phyloP scores from a whole-genome alignment of 2,113 vertebrate genomes.

The Ailurus styani region DNA sequence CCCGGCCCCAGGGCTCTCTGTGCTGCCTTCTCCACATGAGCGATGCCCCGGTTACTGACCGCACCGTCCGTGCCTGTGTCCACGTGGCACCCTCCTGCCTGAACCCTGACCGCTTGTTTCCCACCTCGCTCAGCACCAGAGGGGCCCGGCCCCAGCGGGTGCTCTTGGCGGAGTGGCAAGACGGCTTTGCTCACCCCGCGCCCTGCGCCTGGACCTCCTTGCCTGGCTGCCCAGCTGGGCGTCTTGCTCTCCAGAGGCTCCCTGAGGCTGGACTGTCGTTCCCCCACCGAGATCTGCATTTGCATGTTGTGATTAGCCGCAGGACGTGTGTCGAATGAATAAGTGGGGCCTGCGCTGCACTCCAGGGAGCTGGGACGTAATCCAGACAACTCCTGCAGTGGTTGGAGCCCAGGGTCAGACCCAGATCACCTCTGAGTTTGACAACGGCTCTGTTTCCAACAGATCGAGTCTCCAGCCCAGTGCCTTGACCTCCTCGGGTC shows the following conservation, averaged over 20 bases:
- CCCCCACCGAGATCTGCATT: neutral
- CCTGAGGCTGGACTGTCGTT: fast-evolving
- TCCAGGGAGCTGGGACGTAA: neutral
- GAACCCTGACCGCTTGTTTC: fast-evolving
- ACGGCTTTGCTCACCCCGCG: neutral
- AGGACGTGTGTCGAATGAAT: no score
- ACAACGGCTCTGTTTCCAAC: neutral
- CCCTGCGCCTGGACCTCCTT: neutral
- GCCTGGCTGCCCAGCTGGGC: neutral
- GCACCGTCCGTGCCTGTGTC: neutral
- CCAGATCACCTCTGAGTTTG: neutral
- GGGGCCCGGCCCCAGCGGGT: fast-evolving
- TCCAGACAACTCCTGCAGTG: fast-evolving
- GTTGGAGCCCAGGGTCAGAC: neutral
- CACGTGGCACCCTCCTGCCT: neutral
- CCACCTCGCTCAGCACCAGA: fast-evolving
- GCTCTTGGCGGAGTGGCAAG: neutral
- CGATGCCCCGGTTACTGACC: fast-evolving
- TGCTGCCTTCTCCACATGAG: neutral
- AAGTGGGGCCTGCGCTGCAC: neutral
- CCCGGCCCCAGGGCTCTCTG: neutral
- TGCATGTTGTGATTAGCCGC: neutral
- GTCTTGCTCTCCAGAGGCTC: neutral
- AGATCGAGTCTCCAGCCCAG: neutral
- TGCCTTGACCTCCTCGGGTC: neutral